Evolutionary conservation across 2,888 invertebrate species (phyloP), one percentile per base, ranked within the genome.

Genomic region (Tethea ocularis): DNA sequence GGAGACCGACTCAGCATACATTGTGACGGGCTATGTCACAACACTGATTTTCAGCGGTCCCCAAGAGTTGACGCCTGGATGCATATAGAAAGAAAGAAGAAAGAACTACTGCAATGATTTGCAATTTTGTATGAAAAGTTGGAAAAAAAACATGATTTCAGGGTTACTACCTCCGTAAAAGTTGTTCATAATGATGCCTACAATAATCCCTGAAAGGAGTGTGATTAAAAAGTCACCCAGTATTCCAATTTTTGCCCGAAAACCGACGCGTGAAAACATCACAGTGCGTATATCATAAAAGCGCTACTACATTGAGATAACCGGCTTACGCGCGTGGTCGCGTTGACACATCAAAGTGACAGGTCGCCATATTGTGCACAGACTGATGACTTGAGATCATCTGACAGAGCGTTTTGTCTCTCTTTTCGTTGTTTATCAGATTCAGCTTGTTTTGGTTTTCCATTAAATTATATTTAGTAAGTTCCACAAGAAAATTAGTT

Each of bases 241-340:
- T 26, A 2, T 26, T 26, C 26, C 26, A 26, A 3, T 26, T 2
- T 26, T 2, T 26, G 7, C 26, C 7, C 26, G 13, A 41, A 55
- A 51, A 57, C 15, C 24, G 52, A 24, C 1, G 56, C 66, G 59
- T 63, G 6, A 36, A 13, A 33, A 36, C 1, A 0, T 1, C 56
- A 54, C 36, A 72, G 79, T 79, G 77, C 68, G 77, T 70, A 61
- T 4, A 60, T n/a, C n/a, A 51, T 64, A 62, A 63, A 62, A 62
- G 65, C 64, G 66, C 73, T 59, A 38, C 59, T 33, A 36, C 54
- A 33, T 11, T 13, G 62, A 62, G 66, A 69, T 78, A 78, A 83
- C 82, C 75, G 74, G 82, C 76, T 83, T 77, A 82, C 71, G 64
- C 77, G 71, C 74, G 61, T 57, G 59, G 60, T 64, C 61, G 68